Conservation (phyloP, 2,888 invertebrate species). For the Orthonevra nobilis region DNA sequence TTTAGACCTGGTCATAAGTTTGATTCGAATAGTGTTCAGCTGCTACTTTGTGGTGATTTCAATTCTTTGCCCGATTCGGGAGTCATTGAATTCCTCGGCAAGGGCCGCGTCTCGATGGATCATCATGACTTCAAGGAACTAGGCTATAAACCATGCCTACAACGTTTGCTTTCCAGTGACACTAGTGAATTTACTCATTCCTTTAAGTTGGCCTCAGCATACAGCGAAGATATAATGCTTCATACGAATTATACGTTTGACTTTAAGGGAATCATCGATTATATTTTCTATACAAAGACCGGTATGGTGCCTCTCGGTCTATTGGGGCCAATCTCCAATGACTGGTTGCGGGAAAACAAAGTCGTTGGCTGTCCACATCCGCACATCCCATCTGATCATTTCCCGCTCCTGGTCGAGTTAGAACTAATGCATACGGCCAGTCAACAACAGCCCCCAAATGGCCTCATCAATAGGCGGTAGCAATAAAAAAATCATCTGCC, state of each 20-base stretch:
- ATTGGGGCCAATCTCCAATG: conserved; percentile 94
- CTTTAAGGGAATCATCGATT: conserved; percentile 99
- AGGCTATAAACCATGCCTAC: conserved; percentile 93
- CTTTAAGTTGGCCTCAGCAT: conserved; percentile 96
- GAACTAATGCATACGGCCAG: conserved; percentile 91
- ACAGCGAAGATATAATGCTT: conserved; percentile 97
- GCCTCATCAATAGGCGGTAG: conserved; percentile 92
- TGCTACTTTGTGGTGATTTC: conserved; percentile 98
- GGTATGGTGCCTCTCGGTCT: conserved; percentile 97
- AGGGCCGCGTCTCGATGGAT: conserved; percentile 93
- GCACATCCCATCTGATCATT: conserved; percentile 97
- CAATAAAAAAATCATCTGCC: conserved; percentile 80
- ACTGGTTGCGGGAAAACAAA: conserved; percentile 97
- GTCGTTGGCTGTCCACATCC: conserved; percentile 99
- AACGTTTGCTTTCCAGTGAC: conserved; percentile 93
- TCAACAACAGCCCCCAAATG: conserved; percentile 86
- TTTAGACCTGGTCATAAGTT: conserved; percentile 87
- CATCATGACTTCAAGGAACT: conserved; percentile 98
- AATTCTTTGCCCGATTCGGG: conserved; percentile 99
- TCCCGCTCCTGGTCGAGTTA: conserved; percentile 93
- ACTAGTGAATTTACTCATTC: conserved; percentile 97
- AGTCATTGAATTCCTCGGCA: conserved; percentile 96
- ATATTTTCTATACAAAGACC: conserved; percentile 98
- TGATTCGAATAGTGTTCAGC: conserved; percentile 90
- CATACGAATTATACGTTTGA: conserved; percentile 99